These are phyloP conservation scores for Capitella teleta DNA, from an alignment of 1,140 invertebrate genomes.

Conservation along the genomic window DNA sequence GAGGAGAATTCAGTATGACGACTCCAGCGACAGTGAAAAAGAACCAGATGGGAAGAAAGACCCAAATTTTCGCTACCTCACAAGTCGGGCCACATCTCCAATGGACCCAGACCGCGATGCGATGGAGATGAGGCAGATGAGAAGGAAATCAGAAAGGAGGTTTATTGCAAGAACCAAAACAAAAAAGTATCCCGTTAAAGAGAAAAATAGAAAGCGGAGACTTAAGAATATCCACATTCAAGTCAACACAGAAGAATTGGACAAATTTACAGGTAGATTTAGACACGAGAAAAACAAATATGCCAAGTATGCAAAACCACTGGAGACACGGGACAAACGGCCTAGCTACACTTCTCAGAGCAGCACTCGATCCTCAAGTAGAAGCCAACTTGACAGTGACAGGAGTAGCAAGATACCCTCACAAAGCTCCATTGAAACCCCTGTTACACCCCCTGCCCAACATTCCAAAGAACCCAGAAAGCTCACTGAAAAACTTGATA, in stretches of 20 bases:
- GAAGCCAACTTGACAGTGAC: constrained; percentile 21
- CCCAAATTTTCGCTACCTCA: constrained; percentile 9
- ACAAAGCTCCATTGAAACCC: no score
- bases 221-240: constrained; percentile 2
- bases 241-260: constrained; percentile 10
- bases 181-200: constrained; percentile 9
- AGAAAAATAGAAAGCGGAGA: constrained; percentile 1
- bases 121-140: neutral
- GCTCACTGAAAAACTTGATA: no score
- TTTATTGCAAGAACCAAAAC: constrained; percentile 12
- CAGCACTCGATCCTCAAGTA: constrained; percentile 8
- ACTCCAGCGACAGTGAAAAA: constrained; percentile 9
- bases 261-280: constrained; percentile 6
- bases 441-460: no score
- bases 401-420: no score
- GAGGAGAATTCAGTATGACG: neutral
- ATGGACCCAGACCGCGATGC: constrained; percentile 7
- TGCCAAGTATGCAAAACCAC: constrained; percentile 8
- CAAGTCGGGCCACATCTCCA: constrained; percentile 8
- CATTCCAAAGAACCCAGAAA: no score
- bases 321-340: constrained; percentile 11
- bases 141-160: neutral
- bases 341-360: constrained; percentile 16
- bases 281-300: neutral
- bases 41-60: constrained; percentile 7